A percentile compares a stretch with the other conserved stretches of the same genome.
Evolutionary conservation across 1,140 invertebrate genomes (phyloP).

Genomic region (Pygmarrhopalites habei): DNA sequence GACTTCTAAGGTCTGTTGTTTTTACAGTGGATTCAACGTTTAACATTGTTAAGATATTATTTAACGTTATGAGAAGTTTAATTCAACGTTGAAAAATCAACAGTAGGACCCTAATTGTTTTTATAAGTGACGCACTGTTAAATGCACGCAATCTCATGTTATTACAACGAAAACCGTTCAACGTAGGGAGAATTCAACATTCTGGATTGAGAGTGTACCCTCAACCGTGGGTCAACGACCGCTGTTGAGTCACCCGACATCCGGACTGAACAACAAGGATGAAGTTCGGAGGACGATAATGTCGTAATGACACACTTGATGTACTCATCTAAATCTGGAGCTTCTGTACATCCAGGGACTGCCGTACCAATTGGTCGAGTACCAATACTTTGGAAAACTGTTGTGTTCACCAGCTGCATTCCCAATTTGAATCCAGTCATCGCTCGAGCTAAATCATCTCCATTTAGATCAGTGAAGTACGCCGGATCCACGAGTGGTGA

Average conservation of each 20-base stretch:
- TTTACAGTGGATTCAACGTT: too few species aligned
- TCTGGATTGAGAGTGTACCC: too few species aligned
- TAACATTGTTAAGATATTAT: too few species aligned
- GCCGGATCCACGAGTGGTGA: slow-evolving; percentile 85
- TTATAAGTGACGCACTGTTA: too few species aligned
- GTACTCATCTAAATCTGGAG: slow-evolving; percentile 69
- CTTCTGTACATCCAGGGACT: slow-evolving; percentile 70
- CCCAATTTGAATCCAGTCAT: slow-evolving; percentile 76
- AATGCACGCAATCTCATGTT: too few species aligned
- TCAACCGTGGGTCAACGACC: slow-evolving; percentile 30
- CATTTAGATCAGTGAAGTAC: slow-evolving; percentile 73
- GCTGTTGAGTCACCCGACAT: slow-evolving; percentile 65
- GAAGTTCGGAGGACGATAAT: slow-evolving; percentile 80
- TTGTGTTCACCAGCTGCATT: slow-evolving; percentile 65
- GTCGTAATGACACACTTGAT: slow-evolving; percentile 71
- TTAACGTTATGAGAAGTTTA: too few species aligned
- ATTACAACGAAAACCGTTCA: too few species aligned
- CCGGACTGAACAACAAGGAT: slow-evolving; percentile 55
- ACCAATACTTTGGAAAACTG: slow-evolving; percentile 70
- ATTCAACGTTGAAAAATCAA: too few species aligned
- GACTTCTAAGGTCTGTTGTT: too few species aligned
- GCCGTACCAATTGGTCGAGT: slow-evolving; percentile 62
- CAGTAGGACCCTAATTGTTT: too few species aligned
- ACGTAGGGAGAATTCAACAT: too few species aligned
- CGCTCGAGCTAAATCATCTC: slow-evolving; percentile 65